Evolutionary conservation across 2,888 invertebrate species (phyloP).

Genomic region (Cephus rjabovi): DNA sequence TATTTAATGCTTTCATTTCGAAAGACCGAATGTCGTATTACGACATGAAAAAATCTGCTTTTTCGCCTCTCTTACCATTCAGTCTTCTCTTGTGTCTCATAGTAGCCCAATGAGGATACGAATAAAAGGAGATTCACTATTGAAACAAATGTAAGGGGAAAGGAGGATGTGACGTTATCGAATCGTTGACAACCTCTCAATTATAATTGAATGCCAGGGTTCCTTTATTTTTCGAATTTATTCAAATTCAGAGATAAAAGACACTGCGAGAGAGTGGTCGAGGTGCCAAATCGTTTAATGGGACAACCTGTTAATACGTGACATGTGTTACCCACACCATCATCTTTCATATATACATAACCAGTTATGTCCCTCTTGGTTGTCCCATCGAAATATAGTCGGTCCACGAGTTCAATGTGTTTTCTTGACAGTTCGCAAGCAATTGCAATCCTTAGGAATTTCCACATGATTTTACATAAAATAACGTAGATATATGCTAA

Average conservation of each 20-base stretch:
- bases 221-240: conserved; percentile 44
- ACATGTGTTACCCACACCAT: conserved; percentile 49
- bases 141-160: conserved; percentile 24
- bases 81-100: neutral
- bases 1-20: neutral
- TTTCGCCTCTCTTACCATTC: neutral
- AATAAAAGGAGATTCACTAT: conserved; percentile 5
- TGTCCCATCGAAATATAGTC: conserved; percentile 13
- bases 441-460: too few species aligned
- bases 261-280: conserved; percentile 27
- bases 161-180: conserved; percentile 45
- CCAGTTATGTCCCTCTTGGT: conserved; percentile 40
- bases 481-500: too few species aligned
- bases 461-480: too few species aligned
- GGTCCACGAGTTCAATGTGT: too few species aligned
- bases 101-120: neutral
- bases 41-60: neutral
- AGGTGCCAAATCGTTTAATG: conserved; percentile 59
- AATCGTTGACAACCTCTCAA: conserved; percentile 55
- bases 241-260: conserved; percentile 52
- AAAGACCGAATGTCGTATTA: neutral
- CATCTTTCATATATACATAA: conserved; percentile 49
- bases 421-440: too few species aligned
- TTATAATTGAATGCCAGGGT: conserved; percentile 52
- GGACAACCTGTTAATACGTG: conserved; percentile 59